phyloP scores from a whole-genome alignment of 2,797 vertebrate species.

The Alosa sapidissima region DNA sequence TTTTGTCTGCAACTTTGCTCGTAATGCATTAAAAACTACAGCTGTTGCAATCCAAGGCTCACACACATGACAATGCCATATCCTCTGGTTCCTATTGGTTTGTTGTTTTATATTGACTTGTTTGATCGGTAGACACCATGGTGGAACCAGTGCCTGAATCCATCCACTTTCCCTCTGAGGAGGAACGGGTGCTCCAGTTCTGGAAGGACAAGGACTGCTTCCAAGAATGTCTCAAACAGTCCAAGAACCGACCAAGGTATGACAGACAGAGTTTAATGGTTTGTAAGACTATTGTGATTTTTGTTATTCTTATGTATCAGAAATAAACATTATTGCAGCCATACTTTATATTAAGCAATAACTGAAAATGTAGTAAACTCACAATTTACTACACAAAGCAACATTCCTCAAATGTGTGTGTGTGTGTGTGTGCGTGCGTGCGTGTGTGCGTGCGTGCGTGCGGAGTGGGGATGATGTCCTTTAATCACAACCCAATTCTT shows the following conservation, averaged over 20 bases:
- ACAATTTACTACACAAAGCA: not conserved
- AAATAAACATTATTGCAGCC: too few species aligned
- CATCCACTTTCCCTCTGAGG: slow-evolving; percentile 88
- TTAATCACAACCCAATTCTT: not conserved
- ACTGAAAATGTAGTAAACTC: too few species aligned
- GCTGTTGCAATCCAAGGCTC: not conserved
- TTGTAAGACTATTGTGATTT: not conserved
- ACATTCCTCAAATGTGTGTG: not conserved
- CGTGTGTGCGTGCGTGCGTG: too few species aligned
- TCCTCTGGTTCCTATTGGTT: too few species aligned
- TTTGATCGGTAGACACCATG: slow-evolving; percentile 72
- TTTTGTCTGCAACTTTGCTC: not conserved
- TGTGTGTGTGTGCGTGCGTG: not conserved
- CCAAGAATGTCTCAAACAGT: slow-evolving; percentile 91
- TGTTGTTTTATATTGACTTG: not conserved
- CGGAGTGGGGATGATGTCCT: not conserved
- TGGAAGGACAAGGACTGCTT: slow-evolving; percentile 90
- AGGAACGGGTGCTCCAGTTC: slow-evolving; percentile 86
- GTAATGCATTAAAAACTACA: not conserved
- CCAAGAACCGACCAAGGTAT: slow-evolving; percentile 90
- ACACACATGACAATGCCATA: not conserved
- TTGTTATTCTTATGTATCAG: too few species aligned
- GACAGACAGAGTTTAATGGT: slow-evolving; percentile 13
- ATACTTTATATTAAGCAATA: too few species aligned
- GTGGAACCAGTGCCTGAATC: slow-evolving; percentile 91